These are phyloP conservation scores for Vollenhovia emeryi DNA, from an alignment of 1,140 invertebrate genomes.

Conservation along the genomic window DNA sequence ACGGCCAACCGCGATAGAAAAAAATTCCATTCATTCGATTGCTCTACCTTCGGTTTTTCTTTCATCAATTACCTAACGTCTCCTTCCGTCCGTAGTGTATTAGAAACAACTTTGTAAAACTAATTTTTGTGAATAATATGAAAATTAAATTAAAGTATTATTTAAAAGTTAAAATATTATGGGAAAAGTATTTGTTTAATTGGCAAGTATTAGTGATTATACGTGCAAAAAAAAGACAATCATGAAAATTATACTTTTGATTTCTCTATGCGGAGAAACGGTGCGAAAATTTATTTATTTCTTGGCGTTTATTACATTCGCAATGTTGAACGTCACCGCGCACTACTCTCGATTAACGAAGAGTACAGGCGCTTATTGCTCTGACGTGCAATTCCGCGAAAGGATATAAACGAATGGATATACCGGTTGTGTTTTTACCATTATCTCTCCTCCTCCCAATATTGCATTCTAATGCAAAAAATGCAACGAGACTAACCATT, in stretches of 20 bases:
- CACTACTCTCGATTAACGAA: conserved; percentile 76
- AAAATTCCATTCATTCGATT: conserved; percentile 75
- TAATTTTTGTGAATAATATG: neutral
- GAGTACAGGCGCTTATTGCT: conserved; percentile 70
- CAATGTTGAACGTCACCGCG: conserved; percentile 48
- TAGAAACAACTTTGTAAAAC: neutral
- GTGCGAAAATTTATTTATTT: conserved; percentile 61
- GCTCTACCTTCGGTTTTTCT: neutral
- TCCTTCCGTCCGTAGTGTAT: neutral
- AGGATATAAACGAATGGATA: conserved; percentile 44
- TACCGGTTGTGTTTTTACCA: conserved; percentile 12
- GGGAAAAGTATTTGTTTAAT: too few species aligned
- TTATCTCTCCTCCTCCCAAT: neutral
- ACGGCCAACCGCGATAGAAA: conserved; percentile 50
- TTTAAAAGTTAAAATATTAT: neutral
- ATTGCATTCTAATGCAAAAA: conserved; percentile 13
- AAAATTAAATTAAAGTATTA: neutral
- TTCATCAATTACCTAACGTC: neutral
- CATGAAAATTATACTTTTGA: neutral
- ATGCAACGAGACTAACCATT: neutral
- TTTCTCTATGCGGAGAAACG: neutral
- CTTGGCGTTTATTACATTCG: conserved; percentile 50
- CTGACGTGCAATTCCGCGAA: neutral
- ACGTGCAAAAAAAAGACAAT: neutral
- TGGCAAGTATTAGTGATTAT: conserved; percentile 11